Conservation (phyloP, 2,113 vertebrate species). For the Scomber japonicus region DNA sequence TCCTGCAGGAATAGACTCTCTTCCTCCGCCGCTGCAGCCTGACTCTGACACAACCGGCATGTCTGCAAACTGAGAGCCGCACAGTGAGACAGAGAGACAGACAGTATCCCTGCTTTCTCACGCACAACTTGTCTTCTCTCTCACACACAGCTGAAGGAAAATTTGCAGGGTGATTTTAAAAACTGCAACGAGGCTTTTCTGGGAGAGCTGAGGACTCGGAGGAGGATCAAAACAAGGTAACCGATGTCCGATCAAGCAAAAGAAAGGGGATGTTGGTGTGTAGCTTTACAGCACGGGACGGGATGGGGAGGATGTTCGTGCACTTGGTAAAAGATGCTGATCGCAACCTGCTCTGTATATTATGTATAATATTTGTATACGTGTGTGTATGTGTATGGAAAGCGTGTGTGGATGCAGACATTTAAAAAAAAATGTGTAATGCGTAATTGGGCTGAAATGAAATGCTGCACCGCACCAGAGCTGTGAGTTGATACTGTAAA, state of each 20-base stretch:
- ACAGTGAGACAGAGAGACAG: slow-evolving; percentile 21
- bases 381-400: not conserved
- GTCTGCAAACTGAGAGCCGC: slow-evolving; percentile 70
- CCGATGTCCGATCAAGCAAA: slow-evolving; percentile 14
- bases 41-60: slow-evolving; percentile 75
- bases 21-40: slow-evolving; percentile 72
- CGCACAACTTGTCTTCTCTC: slow-evolving; percentile 52
- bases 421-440: not conserved
- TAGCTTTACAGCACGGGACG: slow-evolving; percentile 59
- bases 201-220: slow-evolving; percentile 46
- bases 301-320: slow-evolving; percentile 46
- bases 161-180: slow-evolving; percentile 17
- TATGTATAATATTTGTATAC: not conserved
- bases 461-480: slow-evolving; percentile 34
- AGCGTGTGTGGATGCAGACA: slow-evolving; percentile 3
- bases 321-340: slow-evolving; percentile 47
- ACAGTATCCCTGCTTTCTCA: slow-evolving; percentile 12
- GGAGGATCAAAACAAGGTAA: slow-evolving; percentile 73
- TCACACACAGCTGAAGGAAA: slow-evolving; percentile 2
- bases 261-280: slow-evolving; percentile 10
- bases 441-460: slow-evolving; percentile 30
- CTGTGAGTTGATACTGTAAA: slow-evolving; percentile 36
- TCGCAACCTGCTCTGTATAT: not conserved
- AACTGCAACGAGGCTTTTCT: slow-evolving; percentile 31
- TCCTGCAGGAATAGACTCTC: slow-evolving; percentile 76